Percentiles rank a stretch among this genome's conserved stretches.
These are phyloP conservation scores for Eidolon dupreanum DNA, from an alignment of 2,797 vertebrate genomes.

Conservation along the genomic window DNA sequence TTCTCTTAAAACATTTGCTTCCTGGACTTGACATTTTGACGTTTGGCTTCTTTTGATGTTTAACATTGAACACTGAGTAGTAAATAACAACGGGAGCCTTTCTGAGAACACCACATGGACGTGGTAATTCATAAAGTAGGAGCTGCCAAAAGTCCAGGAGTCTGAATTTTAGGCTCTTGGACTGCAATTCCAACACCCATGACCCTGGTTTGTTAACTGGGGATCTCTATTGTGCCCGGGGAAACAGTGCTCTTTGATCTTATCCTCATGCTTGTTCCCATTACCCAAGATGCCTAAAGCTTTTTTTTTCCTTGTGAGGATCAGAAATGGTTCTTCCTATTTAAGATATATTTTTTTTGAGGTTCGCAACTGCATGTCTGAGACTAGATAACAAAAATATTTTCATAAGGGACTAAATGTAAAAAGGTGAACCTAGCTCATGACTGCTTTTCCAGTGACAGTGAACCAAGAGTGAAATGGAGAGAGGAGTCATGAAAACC, in stretches of 20 bases:
- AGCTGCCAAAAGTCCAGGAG: background rate
- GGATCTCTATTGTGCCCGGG: fast-evolving
- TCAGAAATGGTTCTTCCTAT: background rate
- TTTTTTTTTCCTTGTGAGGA: background rate
- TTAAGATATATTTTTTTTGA: background rate
- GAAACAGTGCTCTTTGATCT: background rate
- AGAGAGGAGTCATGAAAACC: background rate
- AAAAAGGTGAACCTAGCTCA: background rate
- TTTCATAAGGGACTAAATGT: background rate
- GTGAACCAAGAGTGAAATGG: background rate
- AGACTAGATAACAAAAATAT: conserved; percentile 13
- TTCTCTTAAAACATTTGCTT: conserved; percentile 50
- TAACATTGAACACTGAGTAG: background rate
- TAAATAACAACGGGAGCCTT: background rate
- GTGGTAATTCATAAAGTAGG: background rate
- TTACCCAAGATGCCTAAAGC: background rate
- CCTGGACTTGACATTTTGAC: conserved; percentile 33
- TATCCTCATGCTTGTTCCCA: background rate
- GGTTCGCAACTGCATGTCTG: background rate
- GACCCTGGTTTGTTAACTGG: background rate
- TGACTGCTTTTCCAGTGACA: background rate
- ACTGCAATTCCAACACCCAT: background rate
- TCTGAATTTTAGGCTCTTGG: background rate
- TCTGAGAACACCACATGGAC: background rate
- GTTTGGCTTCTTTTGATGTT: conserved; percentile 58